phyloP scores from a whole-genome alignment of 2,888 invertebrate species.

The Onchidella celtica region DNA sequence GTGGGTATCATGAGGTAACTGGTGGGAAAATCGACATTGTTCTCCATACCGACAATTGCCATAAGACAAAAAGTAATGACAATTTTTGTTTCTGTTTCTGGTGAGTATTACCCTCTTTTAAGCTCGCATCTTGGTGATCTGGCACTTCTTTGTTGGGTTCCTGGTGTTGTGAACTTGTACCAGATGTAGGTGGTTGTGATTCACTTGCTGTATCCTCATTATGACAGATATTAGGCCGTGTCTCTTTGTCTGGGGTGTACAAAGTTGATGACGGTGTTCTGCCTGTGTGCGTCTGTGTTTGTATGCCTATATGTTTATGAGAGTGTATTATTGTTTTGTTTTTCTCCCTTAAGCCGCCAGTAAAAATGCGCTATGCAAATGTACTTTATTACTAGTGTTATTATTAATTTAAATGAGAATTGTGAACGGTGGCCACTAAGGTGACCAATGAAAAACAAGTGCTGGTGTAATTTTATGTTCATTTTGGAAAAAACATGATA shows the following conservation, averaged over 20 bases:
- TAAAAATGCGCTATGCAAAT: too few species aligned
- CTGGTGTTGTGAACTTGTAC: neutral
- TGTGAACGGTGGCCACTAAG: too few species aligned
- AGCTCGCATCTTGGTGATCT: constrained; percentile 3
- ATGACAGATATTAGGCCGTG: neutral
- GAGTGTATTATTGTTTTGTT: too few species aligned
- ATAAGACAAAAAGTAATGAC: constrained; percentile 56
- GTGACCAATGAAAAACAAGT: too few species aligned
- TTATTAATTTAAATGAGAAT: too few species aligned
- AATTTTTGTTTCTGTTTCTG: constrained; percentile 50
- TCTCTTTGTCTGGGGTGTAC: neutral
- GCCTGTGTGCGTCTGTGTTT: too few species aligned
- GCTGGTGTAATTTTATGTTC: too few species aligned
- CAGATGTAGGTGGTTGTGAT: neutral
- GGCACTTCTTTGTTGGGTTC: neutral
- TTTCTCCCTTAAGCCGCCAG: too few species aligned
- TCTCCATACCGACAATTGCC: constrained; percentile 65
- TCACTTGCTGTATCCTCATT: constrained; percentile 37
- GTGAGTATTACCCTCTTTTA: neutral
- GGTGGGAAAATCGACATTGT: constrained; percentile 61
- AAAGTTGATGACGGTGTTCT: neutral
- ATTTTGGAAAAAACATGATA: too few species aligned
- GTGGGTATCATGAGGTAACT: constrained; percentile 13
- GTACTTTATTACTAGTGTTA: too few species aligned
- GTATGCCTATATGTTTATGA: too few species aligned